Evolutionary conservation across 2,113 vertebrate species (phyloP), one percentile per base, ranked within the genome.

Genomic region (Clarias batrachus): DNA sequence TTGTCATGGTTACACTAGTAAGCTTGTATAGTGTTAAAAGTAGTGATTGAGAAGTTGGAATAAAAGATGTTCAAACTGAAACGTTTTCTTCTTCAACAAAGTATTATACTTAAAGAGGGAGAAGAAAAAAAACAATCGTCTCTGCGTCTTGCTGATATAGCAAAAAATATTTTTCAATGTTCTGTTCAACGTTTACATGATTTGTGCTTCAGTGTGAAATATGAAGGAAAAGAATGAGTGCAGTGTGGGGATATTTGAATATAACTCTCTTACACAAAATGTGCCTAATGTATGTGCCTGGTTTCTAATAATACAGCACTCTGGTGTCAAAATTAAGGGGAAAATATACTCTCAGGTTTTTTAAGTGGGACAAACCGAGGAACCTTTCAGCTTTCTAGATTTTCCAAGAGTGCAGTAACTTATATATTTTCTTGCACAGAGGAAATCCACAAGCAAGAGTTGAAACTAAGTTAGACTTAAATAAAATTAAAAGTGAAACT

Each of bases 171-270:
- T 74, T 74, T 74, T 48, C 3, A 54, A 54, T 27, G 3, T 27
- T 56, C 52, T 77, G 12, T n/a, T 77, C 74, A 16, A 14, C 41
- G 16, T n/a, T 77, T 4, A 74, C 71, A 74, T 76, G 41, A 78
- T 27, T 56, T 57, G 74, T 27, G 52, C 48, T 23, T 74, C 19
- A 25, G 33, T 25, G 71, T n/a, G 73, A 7, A 76, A 56, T 78
- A 54, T 78, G 52, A 23, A 76, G 41, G 23, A n/a, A 76, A 76
- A 25, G 41, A 25, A 25, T 52, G 48, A 76, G 41, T 76, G 41
- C 73, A 54, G 41, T 52, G 41, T n/a, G 73, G 73, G 73, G 30
- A 78, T 78, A 78, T 57, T 57, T 78, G n/a, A 78, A 78, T 78
- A 27, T 27, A 76, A 76, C 74, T 56, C 52, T 17, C 48, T 78